A percentile compares a stretch with the other conserved stretches of the same genome.
Evolutionary conservation across 1,140 invertebrate species (phyloP).

Genomic region (Aphis gossypii): DNA sequence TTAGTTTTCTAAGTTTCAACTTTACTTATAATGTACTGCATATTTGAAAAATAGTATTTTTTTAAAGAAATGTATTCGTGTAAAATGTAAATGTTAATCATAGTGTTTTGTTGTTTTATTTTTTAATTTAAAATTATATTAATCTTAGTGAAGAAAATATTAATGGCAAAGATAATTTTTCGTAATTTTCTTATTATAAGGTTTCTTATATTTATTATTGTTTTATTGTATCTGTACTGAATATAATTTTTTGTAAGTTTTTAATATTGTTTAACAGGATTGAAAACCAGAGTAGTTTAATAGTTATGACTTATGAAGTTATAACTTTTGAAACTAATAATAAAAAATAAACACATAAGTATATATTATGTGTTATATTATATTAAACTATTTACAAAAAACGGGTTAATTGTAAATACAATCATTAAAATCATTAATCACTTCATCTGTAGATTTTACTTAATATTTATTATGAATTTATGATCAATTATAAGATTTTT

Average conservation of each 20-base stretch:
- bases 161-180: too few relatives aligned
- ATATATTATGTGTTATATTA: neutral
- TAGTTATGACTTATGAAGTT: neutral
- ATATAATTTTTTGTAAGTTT: neutral
- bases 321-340: neutral
- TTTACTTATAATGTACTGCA: too few relatives aligned
- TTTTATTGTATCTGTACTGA: too few relatives aligned
- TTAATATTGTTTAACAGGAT: neutral
- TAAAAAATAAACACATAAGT: neutral
- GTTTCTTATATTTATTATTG: too few relatives aligned
- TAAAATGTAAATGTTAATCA: too few relatives aligned
- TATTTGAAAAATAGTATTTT: too few relatives aligned
- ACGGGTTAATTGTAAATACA: neutral
- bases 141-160: too few relatives aligned
- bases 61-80: too few relatives aligned
- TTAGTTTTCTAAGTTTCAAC: too few relatives aligned
- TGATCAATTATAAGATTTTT: neutral
- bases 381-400: neutral
- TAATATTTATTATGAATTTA: neutral
- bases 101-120: too few relatives aligned
- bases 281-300: neutral
- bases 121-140: too few relatives aligned
- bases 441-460: neutral
- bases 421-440: neutral
- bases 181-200: too few relatives aligned